Percentiles rank a stretch among this genome's conserved stretches.
These are phyloP conservation scores for Coluber constrictor DNA, from an alignment of 2,797 vertebrate species.

Conservation along the genomic window DNA sequence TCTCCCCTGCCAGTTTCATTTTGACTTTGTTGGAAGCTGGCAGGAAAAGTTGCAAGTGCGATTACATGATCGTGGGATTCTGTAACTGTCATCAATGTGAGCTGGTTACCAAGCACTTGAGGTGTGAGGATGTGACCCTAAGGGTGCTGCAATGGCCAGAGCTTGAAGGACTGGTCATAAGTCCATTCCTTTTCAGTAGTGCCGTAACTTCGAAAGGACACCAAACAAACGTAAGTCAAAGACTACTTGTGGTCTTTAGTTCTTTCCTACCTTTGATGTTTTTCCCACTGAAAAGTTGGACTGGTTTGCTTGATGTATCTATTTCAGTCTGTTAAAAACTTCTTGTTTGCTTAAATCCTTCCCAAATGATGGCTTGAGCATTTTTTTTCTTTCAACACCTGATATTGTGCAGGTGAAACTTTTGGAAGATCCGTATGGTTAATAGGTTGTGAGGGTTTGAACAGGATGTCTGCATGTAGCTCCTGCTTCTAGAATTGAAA, in stretches of 20 bases:
- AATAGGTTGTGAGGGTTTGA: neutral
- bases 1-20: neutral
- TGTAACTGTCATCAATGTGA: neutral
- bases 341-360: neutral
- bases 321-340: neutral
- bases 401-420: neutral
- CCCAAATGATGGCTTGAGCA: neutral
- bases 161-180: neutral
- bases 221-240: neutral
- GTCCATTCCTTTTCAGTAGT: neutral
- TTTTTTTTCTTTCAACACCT: neutral
- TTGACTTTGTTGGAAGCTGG: neutral
- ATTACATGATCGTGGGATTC: neutral
- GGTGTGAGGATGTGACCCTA: neutral
- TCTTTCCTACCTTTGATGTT: neutral
- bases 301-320: neutral
- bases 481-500: neutral
- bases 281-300: neutral
- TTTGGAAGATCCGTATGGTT: neutral
- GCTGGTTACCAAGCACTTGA: neutral
- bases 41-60: neutral
- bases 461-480: neutral
- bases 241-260: neutral
- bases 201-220: neutral
- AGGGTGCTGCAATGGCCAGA: neutral